phyloP scores from a whole-genome alignment of 2,797 vertebrate genomes.

The Periparus ater region DNA sequence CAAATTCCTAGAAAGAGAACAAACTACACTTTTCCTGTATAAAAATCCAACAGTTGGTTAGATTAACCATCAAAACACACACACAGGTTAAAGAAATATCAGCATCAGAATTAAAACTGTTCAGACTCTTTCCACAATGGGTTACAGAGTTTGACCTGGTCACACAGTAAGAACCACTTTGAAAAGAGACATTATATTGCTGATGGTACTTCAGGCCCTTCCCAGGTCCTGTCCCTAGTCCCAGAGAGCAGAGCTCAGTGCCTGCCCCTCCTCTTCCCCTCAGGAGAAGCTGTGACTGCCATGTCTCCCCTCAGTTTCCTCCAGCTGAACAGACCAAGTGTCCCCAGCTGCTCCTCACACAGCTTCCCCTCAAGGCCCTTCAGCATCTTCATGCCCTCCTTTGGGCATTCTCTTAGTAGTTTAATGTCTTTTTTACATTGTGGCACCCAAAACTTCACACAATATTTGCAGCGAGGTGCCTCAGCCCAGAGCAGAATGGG shows the following conservation, averaged over 20 bases:
- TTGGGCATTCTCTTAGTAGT: accelerated
- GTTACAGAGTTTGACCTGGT: background rate
- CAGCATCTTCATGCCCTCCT: background rate
- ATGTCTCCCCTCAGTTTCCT: background rate
- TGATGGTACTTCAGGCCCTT: background rate
- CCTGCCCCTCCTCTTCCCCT: background rate
- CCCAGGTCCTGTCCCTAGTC: background rate
- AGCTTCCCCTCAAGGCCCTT: background rate
- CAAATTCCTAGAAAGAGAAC: background rate
- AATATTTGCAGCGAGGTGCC: accelerated
- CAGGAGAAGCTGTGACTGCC: background rate
- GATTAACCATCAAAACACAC: background rate
- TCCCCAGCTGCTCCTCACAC: background rate
- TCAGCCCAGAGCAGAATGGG: background rate
- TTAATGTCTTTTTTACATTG: accelerated
- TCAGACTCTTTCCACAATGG: background rate
- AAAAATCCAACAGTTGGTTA: background rate
- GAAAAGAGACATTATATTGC: background rate
- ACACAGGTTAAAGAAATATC: background rate
- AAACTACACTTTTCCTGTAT: background rate
- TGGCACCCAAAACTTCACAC: background rate
- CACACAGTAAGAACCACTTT: background rate
- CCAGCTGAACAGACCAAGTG: background rate
- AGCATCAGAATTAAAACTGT: background rate
- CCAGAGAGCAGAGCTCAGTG: background rate